Base-by-base conservation (phyloP, 2,797 vertebrate genomes). In the Cirrhinus molitorella region DNA sequence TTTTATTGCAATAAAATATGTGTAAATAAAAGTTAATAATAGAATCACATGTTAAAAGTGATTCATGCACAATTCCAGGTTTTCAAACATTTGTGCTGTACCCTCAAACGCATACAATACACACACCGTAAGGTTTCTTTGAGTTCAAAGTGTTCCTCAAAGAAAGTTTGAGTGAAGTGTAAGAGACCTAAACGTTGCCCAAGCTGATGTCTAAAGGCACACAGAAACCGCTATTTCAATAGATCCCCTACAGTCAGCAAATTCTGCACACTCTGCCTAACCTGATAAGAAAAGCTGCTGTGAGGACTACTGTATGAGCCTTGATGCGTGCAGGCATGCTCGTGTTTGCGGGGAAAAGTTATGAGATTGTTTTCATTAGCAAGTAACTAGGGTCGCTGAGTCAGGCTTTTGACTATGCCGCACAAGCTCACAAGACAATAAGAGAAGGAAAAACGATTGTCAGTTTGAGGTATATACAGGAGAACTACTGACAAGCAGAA, bases 221-320 rank as follows among this genome's bases (percentile, higher is more conserved):
- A 73, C 55, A 73, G 28, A 73, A 63, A 63, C 19, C 23, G 1
- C 37, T 81, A 65, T 74, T 82, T 75, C 31, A 37, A 34, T 66
- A 63, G 31, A 74, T 82, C 23, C 61, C 45, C 7, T 55, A 34
- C 71, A 66, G 71, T 82, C 61, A 67, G 71, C 80, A 82, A 37
- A 40, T 75, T 75, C 47, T 53, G 71, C 59, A 73, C 57, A 11
- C 80, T 53, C 71, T 82, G 31, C 12, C 4, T 37, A 25, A 66
- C 45, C 71, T 51, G 80, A 82, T 82, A 82, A 82, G 80, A 63
- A 82, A 74, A 8, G 23, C 71, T 55, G 71, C 59, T 66, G 59
- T 43, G 57, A 53, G 16, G 47, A 75, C 43, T 34, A 65, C 59
- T 49, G 4, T 65, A 40, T 55, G 25, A 63, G 17, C 17, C 59